These are phyloP conservation scores for Hoplodrina ambigua DNA, from an alignment of 2,888 invertebrate species.

Conservation along the genomic window DNA sequence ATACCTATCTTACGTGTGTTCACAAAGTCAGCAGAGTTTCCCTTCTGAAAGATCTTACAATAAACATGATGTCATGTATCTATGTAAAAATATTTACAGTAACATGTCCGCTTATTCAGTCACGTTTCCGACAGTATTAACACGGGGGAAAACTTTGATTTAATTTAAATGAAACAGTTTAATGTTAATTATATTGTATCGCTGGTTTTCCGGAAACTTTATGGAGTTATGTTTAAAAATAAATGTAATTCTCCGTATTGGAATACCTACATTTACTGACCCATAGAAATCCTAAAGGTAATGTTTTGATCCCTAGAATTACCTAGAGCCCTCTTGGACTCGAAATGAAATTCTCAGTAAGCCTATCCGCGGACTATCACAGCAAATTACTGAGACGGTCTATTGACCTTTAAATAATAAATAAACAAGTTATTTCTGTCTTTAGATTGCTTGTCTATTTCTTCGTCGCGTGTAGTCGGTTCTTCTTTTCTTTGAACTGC, in stretches of 20 bases:
- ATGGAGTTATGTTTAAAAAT: neutral
- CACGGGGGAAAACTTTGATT: conserved; percentile 14
- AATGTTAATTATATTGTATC: neutral
- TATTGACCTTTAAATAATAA: conserved; percentile 52
- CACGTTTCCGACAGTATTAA: conserved; percentile 14
- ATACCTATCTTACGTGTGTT: neutral
- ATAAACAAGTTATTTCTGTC: conserved; percentile 38
- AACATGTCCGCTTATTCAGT: conserved; percentile 23
- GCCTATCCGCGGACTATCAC: conserved; percentile 43
- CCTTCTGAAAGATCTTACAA: conserved; percentile 6
- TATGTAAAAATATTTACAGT: conserved; percentile 29
- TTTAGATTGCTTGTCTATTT: conserved; percentile 6
- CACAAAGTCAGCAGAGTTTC: neutral
- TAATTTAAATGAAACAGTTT: conserved; percentile 19
- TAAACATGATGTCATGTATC: conserved; percentile 38
- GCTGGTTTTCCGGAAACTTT: conserved; percentile 2
- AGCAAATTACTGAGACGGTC: conserved; percentile 37
- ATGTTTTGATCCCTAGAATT: conserved; percentile 11
- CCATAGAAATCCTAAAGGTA: neutral
- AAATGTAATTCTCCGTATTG: neutral
- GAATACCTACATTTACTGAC: conserved; percentile 1
- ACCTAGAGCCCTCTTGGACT: conserved; percentile 23
- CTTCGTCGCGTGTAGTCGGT: neutral
- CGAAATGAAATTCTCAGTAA: conserved; percentile 36
- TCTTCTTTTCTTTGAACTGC: conserved; percentile 9